phyloP scores from a whole-genome alignment of 2,797 vertebrate genomes.

The Chloroceryle inda region DNA sequence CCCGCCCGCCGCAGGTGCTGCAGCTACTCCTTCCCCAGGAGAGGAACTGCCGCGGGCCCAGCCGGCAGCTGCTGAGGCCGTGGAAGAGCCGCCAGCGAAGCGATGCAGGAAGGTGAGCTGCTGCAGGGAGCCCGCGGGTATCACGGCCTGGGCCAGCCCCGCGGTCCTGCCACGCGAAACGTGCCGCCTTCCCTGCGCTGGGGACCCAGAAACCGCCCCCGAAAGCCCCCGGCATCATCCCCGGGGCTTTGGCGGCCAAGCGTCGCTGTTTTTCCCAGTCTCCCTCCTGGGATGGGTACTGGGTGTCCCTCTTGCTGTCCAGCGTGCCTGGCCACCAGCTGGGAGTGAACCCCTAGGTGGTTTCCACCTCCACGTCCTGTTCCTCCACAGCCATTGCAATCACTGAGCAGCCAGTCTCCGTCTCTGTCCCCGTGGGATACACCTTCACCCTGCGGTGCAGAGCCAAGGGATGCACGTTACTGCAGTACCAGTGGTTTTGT shows the following conservation, averaged over 20 bases:
- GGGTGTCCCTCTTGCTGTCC: neutral
- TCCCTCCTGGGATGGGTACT: neutral
- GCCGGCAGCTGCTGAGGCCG: neutral
- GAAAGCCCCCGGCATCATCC: neutral
- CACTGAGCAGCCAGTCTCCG: slow-evolving; percentile 82
- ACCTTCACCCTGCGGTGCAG: slow-evolving; percentile 82
- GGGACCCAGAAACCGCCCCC: neutral
- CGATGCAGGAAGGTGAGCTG: slow-evolving; percentile 64
- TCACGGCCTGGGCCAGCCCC: neutral
- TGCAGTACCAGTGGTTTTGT: slow-evolving; percentile 90
- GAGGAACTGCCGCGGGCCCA: neutral
- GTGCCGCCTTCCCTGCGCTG: no score
- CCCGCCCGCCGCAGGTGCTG: neutral
- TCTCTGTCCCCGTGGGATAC: slow-evolving; percentile 83
- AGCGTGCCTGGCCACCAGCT: fast-evolving
- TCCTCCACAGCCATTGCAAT: slow-evolving; percentile 81
- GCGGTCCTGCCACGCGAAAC: no score
- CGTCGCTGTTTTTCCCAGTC: neutral
- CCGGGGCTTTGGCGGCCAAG: no score
- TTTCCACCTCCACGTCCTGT: fast-evolving
- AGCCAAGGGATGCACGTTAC: slow-evolving; percentile 76
- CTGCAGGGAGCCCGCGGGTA: neutral
- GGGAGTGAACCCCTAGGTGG: neutral
- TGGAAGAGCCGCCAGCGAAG: neutral
- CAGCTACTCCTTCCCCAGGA: neutral